Percentiles rank a stretch among this genome's conserved stretches.
These are phyloP conservation scores for Hemicentrotus pulcherrimus DNA, from an alignment of 35 echinoderm and acorn worm species.

Conservation along the genomic window DNA sequence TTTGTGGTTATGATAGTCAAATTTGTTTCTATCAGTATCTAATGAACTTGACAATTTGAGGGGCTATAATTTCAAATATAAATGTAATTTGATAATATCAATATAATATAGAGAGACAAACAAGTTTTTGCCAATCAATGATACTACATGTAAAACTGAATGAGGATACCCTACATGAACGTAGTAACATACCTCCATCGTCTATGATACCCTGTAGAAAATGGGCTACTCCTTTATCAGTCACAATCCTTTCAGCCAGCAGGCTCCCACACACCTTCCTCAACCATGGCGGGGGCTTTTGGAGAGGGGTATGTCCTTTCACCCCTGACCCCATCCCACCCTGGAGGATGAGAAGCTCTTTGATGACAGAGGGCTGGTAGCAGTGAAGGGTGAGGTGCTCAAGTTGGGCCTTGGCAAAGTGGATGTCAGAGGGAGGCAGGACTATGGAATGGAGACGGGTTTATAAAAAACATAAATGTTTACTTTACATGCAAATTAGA, in stretches of 20 bases:
- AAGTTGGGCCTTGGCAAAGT: conserved; percentile 63
- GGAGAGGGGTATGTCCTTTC: conserved; percentile 52
- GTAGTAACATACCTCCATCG: conserved; percentile 63
- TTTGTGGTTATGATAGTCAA: no score
- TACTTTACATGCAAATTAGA: no score
- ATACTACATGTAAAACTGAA: no score
- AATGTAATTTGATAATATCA: no score
- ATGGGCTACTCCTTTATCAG: conserved; percentile 71
- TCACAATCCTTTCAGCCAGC: conserved; percentile 73
- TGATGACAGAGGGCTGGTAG: conserved; percentile 84
- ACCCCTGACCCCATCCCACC: conserved; percentile 65
- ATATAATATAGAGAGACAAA: no score
- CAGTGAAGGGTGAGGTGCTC: conserved; percentile 51
- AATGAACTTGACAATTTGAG: no score
- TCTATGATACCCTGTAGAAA: conserved; percentile 74
- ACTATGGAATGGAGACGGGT: background rate
- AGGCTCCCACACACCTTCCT: conserved; percentile 69
- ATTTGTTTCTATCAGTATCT: no score
- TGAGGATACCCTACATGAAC: background rate
- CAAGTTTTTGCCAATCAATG: no score
- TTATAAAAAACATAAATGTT: no score
- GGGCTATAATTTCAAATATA: no score
- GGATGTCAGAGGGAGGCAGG: background rate
- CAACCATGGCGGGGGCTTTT: conserved; percentile 77
- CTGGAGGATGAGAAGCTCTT: conserved; percentile 85